Percentiles rank a stretch among this genome's conserved stretches.
Conservation (phyloP, 2,797 vertebrate genomes). For the Xiphophorus birchmanni region DNA sequence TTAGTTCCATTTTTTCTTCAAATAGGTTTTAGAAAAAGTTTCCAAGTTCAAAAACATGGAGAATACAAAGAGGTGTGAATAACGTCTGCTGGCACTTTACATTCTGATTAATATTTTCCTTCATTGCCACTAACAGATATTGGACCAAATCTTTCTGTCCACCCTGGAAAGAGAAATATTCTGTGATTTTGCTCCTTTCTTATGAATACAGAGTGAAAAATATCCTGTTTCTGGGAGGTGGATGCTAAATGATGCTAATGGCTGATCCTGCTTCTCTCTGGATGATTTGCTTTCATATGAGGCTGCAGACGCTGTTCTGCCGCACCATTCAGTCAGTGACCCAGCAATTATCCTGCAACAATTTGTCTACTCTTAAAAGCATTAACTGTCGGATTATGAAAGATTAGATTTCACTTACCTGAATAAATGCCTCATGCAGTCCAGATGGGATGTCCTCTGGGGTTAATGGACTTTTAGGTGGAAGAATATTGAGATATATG, state of each 20-base stretch:
- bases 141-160: background rate
- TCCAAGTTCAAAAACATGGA: background rate
- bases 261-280: conserved; percentile 9
- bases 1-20: background rate
- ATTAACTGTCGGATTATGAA: conserved; percentile 68
- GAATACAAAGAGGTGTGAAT: background rate
- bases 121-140: background rate
- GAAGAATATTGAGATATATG: conserved; percentile 16
- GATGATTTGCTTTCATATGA: conserved; percentile 33
- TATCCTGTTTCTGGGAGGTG: conserved; percentile 22
- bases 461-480: conserved; percentile 22
- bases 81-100: background rate
- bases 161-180: conserved; percentile 1
- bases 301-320: conserved; percentile 48
- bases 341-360: conserved; percentile 58
- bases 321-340: conserved; percentile 38
- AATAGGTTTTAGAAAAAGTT: background rate
- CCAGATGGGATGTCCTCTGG: conserved; percentile 45
- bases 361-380: conserved; percentile 65
- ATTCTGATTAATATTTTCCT: background rate
- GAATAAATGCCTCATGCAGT: conserved; percentile 57
- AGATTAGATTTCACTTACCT: conserved; percentile 72
- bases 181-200: background rate
- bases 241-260: conserved; percentile 34
- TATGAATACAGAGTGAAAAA: background rate